Percentiles rank a stretch among this genome's conserved stretches.
phyloP scores from a whole-genome alignment of 2,888 invertebrate genomes.

The Pterostichus niger region DNA sequence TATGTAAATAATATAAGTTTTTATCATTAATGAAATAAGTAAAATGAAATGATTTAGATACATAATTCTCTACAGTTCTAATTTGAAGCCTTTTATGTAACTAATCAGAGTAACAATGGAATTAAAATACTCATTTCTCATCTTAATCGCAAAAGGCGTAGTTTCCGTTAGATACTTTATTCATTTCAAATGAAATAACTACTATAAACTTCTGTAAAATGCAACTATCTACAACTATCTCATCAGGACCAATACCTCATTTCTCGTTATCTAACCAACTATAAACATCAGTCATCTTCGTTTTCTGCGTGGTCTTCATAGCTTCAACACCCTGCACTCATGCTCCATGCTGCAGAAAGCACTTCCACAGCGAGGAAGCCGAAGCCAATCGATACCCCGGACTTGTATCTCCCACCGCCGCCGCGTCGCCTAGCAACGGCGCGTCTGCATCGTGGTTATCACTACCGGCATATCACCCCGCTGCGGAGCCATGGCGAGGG shows the following conservation, averaged over 20 bases:
- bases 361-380: too few species aligned
- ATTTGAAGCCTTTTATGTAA: too few species aligned
- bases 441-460: constrained; percentile 59
- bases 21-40: too few species aligned
- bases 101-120: too few species aligned
- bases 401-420: constrained; percentile 10
- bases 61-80: too few species aligned
- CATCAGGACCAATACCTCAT: not conserved
- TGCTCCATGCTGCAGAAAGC: constrained; percentile 6
- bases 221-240: not conserved
- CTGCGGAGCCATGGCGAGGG: not conserved
- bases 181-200: too few species aligned
- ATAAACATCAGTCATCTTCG: not conserved
- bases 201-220: not conserved
- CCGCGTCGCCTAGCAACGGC: constrained; percentile 27
- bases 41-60: too few species aligned
- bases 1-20: too few species aligned
- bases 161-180: too few species aligned
- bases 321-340: constrained; percentile 2
- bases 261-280: not conserved
- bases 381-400: constrained; percentile 37
- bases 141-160: too few species aligned
- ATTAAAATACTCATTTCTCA: too few species aligned
- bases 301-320: not conserved
- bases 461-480: not conserved